These are phyloP conservation scores for Nomia melanderi DNA, from an alignment of 1,140 invertebrate genomes.

Conservation along the genomic window DNA sequence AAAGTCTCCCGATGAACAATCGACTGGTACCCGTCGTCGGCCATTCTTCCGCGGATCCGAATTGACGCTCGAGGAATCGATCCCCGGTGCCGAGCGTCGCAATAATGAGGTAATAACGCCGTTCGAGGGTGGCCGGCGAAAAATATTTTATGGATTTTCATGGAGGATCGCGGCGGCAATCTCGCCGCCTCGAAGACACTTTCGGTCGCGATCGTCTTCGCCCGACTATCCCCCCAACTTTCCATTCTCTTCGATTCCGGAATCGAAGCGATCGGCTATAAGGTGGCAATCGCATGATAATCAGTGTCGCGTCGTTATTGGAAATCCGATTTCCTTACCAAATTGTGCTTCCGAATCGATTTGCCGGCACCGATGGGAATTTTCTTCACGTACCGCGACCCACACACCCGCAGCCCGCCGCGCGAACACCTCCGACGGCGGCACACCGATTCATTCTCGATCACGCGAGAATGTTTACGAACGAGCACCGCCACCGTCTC, in stretches of 20 bases:
- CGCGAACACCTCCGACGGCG: background rate
- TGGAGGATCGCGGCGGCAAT: constrained; percentile 44
- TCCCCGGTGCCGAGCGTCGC: background rate
- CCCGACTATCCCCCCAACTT: background rate
- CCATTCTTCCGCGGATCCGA: constrained; percentile 2
- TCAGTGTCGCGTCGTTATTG: constrained; percentile 65
- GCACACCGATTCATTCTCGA: background rate
- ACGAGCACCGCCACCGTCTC: background rate
- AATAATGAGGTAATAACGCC: constrained; percentile 51
- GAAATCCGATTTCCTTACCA: constrained; percentile 65
- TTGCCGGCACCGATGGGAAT: constrained; percentile 52
- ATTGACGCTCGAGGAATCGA: constrained; percentile 15
- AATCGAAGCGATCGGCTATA: constrained; percentile 26
- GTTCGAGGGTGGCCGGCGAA: background rate
- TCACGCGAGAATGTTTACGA: constrained; percentile 12
- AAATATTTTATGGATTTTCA: constrained; percentile 59
- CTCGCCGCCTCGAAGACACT: constrained; percentile 31
- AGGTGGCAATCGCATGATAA: constrained; percentile 65
- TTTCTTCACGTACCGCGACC: constrained; percentile 54
- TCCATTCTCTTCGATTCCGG: constrained; percentile 6
- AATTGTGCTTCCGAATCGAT: constrained; percentile 61
- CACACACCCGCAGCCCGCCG: constrained; percentile 11
- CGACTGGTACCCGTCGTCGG: background rate
- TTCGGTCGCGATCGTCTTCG: background rate
- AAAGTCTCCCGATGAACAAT: background rate